Evolutionary conservation across 1,140 invertebrate species (phyloP).

Genomic region (Drosophila bipectinata): DNA sequence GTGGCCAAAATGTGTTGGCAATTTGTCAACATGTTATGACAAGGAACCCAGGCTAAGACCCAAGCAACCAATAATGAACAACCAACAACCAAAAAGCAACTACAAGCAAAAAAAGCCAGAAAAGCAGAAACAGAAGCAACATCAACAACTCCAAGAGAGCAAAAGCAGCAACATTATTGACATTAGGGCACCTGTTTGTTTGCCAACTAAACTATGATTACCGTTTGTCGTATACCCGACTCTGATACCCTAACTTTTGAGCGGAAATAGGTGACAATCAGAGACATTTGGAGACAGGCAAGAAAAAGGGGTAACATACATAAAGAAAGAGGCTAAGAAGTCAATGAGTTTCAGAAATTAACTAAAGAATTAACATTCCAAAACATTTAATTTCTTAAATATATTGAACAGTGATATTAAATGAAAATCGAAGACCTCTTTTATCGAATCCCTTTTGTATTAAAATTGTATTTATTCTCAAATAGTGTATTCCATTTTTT

Average conservation of each 20-base stretch:
- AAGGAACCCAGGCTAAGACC: constrained; percentile 43
- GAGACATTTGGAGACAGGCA: neutral
- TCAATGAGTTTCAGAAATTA: no score
- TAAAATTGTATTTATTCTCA: neutral
- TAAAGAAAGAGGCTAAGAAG: no score
- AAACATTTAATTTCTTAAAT: no score
- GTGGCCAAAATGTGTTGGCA: constrained; percentile 77
- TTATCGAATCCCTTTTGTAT: no score
- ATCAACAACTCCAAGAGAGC: constrained; percentile 13
- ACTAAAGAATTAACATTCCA: no score
- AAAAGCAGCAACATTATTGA: constrained; percentile 66
- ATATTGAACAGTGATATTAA: no score
- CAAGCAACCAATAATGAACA: constrained; percentile 26
- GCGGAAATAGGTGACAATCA: no score
- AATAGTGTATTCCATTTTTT: constrained; percentile 18
- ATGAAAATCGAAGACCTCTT: no score
- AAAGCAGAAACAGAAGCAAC: constrained; percentile 27
- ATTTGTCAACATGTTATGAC: constrained; percentile 79
- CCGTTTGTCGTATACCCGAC: constrained; percentile 50
- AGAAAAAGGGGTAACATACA: neutral
- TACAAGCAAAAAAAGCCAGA: constrained; percentile 9
- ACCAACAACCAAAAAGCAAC: constrained; percentile 12
- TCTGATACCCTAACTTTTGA: constrained; percentile 22
- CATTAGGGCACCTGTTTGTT: constrained; percentile 81
- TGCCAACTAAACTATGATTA: constrained; percentile 76